phyloP scores from a whole-genome alignment of 2,113 vertebrate species.

The Platysternon megacephalum region DNA sequence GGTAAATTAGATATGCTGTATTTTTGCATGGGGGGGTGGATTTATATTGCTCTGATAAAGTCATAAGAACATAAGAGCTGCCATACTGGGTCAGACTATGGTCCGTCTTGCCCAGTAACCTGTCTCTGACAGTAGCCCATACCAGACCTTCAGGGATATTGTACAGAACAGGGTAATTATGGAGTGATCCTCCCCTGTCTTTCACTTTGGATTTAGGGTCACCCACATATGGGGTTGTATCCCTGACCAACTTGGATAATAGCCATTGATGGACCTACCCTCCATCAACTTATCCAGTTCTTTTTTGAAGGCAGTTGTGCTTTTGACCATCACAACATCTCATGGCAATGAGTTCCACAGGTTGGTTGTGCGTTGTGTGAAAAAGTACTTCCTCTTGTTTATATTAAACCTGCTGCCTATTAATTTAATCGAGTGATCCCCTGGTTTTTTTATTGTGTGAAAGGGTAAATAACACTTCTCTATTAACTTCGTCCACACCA shows the following conservation, averaged over 20 bases:
- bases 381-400: background rate
- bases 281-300: background rate
- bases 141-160: background rate
- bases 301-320: background rate
- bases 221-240: background rate
- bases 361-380: background rate
- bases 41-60: background rate
- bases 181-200: background rate
- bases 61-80: background rate
- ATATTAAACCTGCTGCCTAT: background rate
- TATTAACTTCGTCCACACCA: background rate
- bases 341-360: background rate
- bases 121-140: background rate
- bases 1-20: background rate
- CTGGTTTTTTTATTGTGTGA: background rate
- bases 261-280: background rate
- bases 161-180: background rate
- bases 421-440: background rate
- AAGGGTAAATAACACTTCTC: background rate
- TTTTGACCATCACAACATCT: background rate
- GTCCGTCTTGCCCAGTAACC: background rate
- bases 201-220: background rate
- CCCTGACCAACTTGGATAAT: background rate
- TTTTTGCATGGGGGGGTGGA: background rate
- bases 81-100: background rate